Evolutionary conservation across 2,888 invertebrate species (phyloP), one percentile per base, ranked within the genome.

Genomic region (Sarcophaga carnaria): DNA sequence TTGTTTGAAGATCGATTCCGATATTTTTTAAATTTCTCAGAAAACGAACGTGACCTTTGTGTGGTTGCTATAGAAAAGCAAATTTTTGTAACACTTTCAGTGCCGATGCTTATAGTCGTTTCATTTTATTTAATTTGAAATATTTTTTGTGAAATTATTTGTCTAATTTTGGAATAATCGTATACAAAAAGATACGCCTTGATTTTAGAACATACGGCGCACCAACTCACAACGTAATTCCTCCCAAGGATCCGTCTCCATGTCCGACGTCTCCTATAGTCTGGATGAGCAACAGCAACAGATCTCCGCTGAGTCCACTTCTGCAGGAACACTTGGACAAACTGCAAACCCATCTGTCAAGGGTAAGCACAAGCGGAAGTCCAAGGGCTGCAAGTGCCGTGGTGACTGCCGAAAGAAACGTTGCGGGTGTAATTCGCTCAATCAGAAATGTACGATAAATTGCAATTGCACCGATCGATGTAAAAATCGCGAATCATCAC

Each of bases 401-500:
- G 88, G 71, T 14, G 89, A 89, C 54, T 92, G 92, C 86, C 59
- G 85, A 27, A 88, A 88, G 6, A 90, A 90, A 62, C 92, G 91
- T 71, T 92, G 92, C 80, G 88, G 89, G 20, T 92, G 92, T 86
- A 81, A 85, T 88, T 85, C 89, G 83, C 49, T 75, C 71, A 75
- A 88, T 88, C 78, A 83, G 77, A 80, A 83, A 74, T 90, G 90
- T 79, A 62, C 88, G 77, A 4, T 83, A 37, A 86, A 22, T 0
- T 89, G 89, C 67, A 27, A 20, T 1, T 89, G 89, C 64, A 76
- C 79, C 12, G 80, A 49, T 27, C 79, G 49, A 4, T 89, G 89
- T 72, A 80, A 67, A 67, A 87, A 87, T 76, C 84, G 84, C 11
- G 11, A 37, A 63, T 66, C 20, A 54, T 3, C 63, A 25, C 8